Conservation (phyloP, 2,797 vertebrate genomes). For the Serranus cabrilla region DNA sequence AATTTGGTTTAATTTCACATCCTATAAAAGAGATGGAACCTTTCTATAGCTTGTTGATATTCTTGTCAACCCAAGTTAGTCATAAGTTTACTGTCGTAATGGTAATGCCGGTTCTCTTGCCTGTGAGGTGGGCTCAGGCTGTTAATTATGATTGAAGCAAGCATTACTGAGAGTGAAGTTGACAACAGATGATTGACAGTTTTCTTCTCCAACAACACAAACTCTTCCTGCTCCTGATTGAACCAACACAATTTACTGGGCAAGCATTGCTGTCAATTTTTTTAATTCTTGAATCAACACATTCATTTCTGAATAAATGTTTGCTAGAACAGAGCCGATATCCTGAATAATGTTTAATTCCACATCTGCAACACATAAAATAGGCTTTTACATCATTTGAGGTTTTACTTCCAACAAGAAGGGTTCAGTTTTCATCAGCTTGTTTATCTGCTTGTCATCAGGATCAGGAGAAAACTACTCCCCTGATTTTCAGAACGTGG, state of each 20-base stretch:
- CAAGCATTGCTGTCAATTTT: background rate
- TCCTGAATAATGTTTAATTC: background rate
- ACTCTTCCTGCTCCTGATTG: background rate
- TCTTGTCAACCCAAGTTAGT: too few relatives aligned
- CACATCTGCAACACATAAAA: background rate
- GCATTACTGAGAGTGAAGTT: background rate
- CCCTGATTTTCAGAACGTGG: too few relatives aligned
- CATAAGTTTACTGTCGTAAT: too few relatives aligned
- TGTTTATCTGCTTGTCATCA: too few relatives aligned
- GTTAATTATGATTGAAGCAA: background rate
- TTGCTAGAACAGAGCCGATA: background rate
- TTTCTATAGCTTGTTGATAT: too few relatives aligned
- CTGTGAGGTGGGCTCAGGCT: background rate
- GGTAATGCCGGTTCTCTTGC: too few relatives aligned
- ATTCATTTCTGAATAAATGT: background rate
- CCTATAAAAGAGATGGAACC: too few relatives aligned
- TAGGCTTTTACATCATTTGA: background rate
- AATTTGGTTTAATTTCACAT: too few relatives aligned
- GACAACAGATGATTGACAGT: background rate
- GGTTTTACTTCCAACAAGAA: too few relatives aligned
- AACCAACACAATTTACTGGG: background rate
- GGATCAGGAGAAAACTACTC: too few relatives aligned
- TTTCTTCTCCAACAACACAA: background rate
- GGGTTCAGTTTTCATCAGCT: too few relatives aligned
- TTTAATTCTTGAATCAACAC: background rate